phyloP scores from a whole-genome alignment of 1,140 invertebrate species.

The Subanguina moxae region DNA sequence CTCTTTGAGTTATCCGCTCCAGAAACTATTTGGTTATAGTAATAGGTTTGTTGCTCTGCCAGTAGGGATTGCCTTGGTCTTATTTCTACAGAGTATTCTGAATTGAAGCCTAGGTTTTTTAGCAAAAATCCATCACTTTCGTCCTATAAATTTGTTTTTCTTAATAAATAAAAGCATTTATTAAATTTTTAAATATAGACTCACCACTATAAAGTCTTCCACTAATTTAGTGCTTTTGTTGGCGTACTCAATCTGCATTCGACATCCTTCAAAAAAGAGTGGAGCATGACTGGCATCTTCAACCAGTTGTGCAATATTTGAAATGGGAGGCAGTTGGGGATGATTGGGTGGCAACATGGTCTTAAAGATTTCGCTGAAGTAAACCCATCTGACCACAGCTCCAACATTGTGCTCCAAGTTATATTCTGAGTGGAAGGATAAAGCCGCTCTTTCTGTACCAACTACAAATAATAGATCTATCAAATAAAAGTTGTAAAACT shows the following conservation, averaged over 20 bases:
- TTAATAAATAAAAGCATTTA: neutral
- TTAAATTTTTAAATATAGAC: neutral
- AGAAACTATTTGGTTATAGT: neutral
- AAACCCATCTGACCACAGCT: slow-evolving; percentile 37
- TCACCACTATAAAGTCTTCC: slow-evolving; percentile 25
- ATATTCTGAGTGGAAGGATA: slow-evolving; percentile 35
- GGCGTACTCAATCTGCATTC: slow-evolving; percentile 27
- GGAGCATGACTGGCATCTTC: neutral
- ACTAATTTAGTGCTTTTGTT: slow-evolving; percentile 23
- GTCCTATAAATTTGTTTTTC: slow-evolving; percentile 28
- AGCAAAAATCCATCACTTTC: slow-evolving; percentile 43
- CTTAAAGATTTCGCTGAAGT: slow-evolving; percentile 14
- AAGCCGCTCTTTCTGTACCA: neutral
- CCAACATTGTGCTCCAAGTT: slow-evolving; percentile 38
- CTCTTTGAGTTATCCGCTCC: neutral
- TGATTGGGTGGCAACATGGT: slow-evolving; percentile 11
- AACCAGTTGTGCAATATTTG: neutral
- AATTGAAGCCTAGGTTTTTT: slow-evolving; percentile 33
- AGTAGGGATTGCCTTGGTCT: slow-evolving; percentile 8
- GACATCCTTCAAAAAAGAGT: slow-evolving; percentile 18
- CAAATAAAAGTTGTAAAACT: too few relatives aligned
- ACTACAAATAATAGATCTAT: neutral
- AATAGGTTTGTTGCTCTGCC: neutral
- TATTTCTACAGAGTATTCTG: slow-evolving; percentile 32
- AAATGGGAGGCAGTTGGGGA: slow-evolving; percentile 15